A percentile compares a stretch with the other conserved stretches of the same genome.
Conservation (phyloP, 2,797 vertebrate species). For the Malurus splendens region DNA sequence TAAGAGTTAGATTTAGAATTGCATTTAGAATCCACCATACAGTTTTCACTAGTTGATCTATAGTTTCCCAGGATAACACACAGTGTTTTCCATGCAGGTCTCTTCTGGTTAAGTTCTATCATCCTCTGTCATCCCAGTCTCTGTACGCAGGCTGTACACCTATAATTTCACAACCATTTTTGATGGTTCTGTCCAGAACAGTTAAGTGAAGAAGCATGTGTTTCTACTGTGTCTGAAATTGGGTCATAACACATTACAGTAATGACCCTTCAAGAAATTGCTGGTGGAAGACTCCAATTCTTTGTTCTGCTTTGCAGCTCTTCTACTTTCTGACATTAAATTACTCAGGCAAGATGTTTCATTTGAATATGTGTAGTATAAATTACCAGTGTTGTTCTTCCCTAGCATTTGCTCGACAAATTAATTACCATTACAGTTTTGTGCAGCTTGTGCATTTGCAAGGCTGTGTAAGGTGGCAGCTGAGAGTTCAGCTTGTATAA, state of each 20-base stretch:
- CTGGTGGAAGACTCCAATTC: conserved; percentile 3
- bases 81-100: not conserved
- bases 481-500: conserved; percentile 38
- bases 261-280: not conserved
- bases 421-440: conserved; percentile 64
- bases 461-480: conserved; percentile 14
- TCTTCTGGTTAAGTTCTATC: not conserved
- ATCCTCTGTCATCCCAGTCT: not conserved
- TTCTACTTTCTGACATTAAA: conserved; percentile 50
- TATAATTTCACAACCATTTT: not conserved
- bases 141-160: not conserved
- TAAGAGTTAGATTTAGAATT: not conserved
- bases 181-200: not conserved
- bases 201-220: not conserved
- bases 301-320: conserved; percentile 17
- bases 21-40: not conserved
- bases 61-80: not conserved
- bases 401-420: conserved; percentile 68
- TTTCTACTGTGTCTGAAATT: not conserved
- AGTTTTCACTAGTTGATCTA: conserved; percentile 1
- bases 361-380: conserved; percentile 69
- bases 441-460: conserved; percentile 8
- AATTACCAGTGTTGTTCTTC: conserved; percentile 65
- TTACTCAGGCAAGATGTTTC: conserved; percentile 49
- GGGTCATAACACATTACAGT: not conserved